Evolutionary conservation across 2,888 invertebrate genomes (phyloP).

Genomic region (Nebria brevicollis): DNA sequence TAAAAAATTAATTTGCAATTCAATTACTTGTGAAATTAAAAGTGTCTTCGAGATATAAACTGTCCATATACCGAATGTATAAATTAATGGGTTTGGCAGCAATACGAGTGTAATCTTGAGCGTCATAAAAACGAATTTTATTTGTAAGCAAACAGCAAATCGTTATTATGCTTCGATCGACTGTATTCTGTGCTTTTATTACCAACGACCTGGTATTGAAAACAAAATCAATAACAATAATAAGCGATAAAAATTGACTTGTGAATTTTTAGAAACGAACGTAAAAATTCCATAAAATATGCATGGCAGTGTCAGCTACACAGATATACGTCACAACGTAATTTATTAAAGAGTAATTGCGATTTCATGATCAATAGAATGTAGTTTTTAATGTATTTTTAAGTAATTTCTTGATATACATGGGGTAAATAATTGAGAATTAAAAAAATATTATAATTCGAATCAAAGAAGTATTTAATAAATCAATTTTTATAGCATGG

Average conservation of each 20-base stretch:
- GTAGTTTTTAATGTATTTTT: neutral
- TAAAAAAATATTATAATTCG: no score
- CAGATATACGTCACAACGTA: neutral
- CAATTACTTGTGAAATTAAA: slow-evolving; percentile 7
- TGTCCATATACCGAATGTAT: neutral
- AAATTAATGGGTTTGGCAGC: neutral
- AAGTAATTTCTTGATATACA: neutral
- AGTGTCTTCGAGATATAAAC: neutral
- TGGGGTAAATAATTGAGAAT: neutral
- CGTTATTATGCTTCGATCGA: slow-evolving; percentile 33
- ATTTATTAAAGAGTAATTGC: neutral
- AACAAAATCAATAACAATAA: slow-evolving; percentile 30
- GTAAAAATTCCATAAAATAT: slow-evolving; percentile 23
- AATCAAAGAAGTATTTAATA: no score
- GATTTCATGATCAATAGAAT: neutral
- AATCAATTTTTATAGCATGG: neutral
- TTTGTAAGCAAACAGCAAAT: slow-evolving; percentile 27
- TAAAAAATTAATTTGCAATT: neutral
- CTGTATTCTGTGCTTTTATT: slow-evolving; percentile 11
- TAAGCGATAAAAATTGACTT: slow-evolving; percentile 33
- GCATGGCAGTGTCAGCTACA: slow-evolving; percentile 3
- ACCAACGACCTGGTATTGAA: neutral
- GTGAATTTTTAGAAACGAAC: neutral
- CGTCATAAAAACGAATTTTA: slow-evolving; percentile 29
- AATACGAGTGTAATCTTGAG: neutral